Evolutionary conservation across 2,797 vertebrate species (phyloP).

Genomic region (Lateolabrax maculatus): DNA sequence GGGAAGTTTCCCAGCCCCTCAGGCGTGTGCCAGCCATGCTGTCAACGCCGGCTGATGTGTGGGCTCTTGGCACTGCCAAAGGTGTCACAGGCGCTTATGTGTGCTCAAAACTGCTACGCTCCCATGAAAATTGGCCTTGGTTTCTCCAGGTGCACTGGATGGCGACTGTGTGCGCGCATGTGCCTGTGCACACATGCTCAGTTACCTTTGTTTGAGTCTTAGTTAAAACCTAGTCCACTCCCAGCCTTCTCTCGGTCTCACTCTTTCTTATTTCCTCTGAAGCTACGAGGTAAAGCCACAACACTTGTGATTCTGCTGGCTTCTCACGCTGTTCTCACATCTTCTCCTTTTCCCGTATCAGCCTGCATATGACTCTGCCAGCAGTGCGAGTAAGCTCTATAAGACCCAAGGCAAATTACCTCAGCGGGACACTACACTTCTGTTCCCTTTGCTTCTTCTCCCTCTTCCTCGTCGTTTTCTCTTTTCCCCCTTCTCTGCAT

Average conservation of each 20-base stretch:
- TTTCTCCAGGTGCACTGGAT: slow-evolving; percentile 16
- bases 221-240: slow-evolving; percentile 72
- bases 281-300: slow-evolving; percentile 67
- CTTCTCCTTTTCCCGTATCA: slow-evolving; percentile 64
- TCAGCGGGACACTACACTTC: slow-evolving; percentile 72
- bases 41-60: slow-evolving; percentile 75
- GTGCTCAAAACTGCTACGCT: slow-evolving; percentile 73
- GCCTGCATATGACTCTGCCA: slow-evolving; percentile 65
- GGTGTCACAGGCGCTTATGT: slow-evolving; percentile 77
- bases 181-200: slow-evolving; percentile 32
- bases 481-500: slow-evolving; percentile 52
- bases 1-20: slow-evolving; percentile 74
- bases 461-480: slow-evolving; percentile 51
- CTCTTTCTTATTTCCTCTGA: slow-evolving; percentile 69
- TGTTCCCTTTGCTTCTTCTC: slow-evolving; percentile 60
- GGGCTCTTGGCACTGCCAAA: slow-evolving; percentile 72
- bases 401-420: slow-evolving; percentile 82
- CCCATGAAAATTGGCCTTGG: slow-evolving; percentile 68
- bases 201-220: slow-evolving; percentile 70
- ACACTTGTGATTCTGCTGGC: slow-evolving; percentile 74
- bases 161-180: slow-evolving; percentile 18
- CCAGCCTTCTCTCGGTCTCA: slow-evolving; percentile 41
- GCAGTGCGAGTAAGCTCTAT: slow-evolving; percentile 73
- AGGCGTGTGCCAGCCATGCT: slow-evolving; percentile 80
- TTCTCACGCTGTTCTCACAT: slow-evolving; percentile 70